Conservation (phyloP, 2,888 invertebrate species). For the Drosophila anomalipes region DNA sequence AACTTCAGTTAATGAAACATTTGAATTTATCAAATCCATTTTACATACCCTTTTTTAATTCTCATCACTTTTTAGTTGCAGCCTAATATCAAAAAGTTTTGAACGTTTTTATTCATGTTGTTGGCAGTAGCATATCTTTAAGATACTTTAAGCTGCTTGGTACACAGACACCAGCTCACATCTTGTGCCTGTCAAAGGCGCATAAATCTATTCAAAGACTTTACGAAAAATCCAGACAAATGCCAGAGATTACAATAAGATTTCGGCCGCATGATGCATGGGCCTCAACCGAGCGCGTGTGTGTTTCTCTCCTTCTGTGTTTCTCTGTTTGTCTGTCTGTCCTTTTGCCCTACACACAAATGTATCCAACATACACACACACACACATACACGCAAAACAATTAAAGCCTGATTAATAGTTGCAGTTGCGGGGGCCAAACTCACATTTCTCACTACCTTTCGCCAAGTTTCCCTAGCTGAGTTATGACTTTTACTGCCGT, state of each 20-base stretch:
- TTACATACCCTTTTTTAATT: not conserved
- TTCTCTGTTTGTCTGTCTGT: constrained; percentile 20
- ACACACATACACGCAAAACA: constrained; percentile 62
- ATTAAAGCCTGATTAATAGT: constrained; percentile 82
- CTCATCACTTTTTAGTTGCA: not conserved
- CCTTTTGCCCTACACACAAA: constrained; percentile 41
- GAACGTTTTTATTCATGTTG: constrained; percentile 18
- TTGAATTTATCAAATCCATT: not conserved
- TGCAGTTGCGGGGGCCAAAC: constrained; percentile 65
- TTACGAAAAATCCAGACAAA: constrained; percentile 82
- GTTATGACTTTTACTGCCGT: constrained; percentile 78
- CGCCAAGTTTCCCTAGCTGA: constrained; percentile 68
- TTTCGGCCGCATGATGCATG: constrained; percentile 81
- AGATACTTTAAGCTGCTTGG: constrained; percentile 68
- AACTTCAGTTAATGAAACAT: not conserved
- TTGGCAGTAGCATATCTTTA: constrained; percentile 60
- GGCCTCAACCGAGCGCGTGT: constrained; percentile 55
- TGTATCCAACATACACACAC: constrained; percentile 50
- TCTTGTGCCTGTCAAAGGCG: constrained; percentile 80
- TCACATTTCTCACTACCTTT: constrained; percentile 71
- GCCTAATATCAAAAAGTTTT: constrained; percentile 11
- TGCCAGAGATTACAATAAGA: constrained; percentile 83
- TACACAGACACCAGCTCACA: constrained; percentile 63
- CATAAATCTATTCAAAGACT: constrained; percentile 82
- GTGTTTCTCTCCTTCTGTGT: constrained; percentile 17